phyloP scores from a whole-genome alignment of 1,140 invertebrate species.

The Apis dorsata region DNA sequence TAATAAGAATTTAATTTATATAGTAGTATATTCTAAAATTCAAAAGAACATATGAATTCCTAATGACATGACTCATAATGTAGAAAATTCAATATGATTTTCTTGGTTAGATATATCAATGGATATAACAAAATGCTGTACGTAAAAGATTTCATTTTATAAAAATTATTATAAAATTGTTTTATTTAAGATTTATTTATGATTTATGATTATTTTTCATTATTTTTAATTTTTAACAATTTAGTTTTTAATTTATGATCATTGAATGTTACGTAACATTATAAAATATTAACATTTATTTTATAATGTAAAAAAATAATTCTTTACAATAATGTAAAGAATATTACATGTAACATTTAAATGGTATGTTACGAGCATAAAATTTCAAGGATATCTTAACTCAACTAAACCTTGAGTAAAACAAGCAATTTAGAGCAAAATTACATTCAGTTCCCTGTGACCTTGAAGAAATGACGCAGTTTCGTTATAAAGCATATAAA shows the following conservation, averaged over 20 bases:
- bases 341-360: background rate
- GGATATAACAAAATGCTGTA: background rate
- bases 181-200: background rate
- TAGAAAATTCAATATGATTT: constrained; percentile 8
- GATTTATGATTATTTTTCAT: background rate
- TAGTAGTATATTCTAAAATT: background rate
- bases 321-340: background rate
- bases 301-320: too few relatives aligned
- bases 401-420: background rate
- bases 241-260: background rate
- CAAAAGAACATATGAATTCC: background rate
- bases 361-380: background rate
- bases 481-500: constrained; percentile 7
- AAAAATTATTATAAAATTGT: background rate
- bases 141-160: background rate
- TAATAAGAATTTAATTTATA: background rate
- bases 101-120: background rate
- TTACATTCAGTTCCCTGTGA: constrained; percentile 32
- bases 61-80: constrained; percentile 18
- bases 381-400: constrained; percentile 6
- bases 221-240: background rate
- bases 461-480: constrained; percentile 36
- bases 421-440: constrained; percentile 31
- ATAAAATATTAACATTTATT: background rate
- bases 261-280: background rate